Evolutionary conservation across 2,797 vertebrate genomes (phyloP).

Genomic region (Novumbra hubbsi): DNA sequence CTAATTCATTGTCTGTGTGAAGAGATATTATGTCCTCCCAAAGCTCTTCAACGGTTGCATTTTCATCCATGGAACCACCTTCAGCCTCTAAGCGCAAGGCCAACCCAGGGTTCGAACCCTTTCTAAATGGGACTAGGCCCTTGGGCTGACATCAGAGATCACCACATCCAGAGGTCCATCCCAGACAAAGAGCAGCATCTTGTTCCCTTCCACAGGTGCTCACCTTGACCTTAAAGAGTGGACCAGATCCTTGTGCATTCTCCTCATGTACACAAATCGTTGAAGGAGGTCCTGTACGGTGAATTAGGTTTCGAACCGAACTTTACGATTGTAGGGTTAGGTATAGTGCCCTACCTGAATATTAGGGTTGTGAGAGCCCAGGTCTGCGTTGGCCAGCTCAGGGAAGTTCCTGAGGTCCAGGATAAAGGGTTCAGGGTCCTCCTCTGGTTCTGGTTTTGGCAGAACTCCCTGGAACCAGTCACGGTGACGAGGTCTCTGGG

Average conservation of each 20-base stretch:
- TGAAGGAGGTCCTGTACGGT: too few species aligned
- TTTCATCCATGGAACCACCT: not conserved
- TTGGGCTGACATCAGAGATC: too few species aligned
- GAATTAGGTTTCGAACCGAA: not conserved
- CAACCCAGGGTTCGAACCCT: too few species aligned
- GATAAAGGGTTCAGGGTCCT: slow-evolving; percentile 72
- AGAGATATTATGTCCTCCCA: not conserved
- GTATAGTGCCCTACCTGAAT: slow-evolving; percentile 76
- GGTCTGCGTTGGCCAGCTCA: slow-evolving; percentile 76
- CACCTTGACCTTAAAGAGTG: too few species aligned
- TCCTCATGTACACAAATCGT: too few species aligned
- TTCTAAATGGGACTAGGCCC: too few species aligned
- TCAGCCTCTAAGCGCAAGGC: too few species aligned
- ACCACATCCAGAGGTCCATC: too few species aligned
- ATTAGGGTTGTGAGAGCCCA: slow-evolving; percentile 82
- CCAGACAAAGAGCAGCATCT: too few species aligned
- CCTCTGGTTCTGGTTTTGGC: slow-evolving; percentile 35
- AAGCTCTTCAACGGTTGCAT: not conserved
- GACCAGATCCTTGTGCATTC: too few species aligned
- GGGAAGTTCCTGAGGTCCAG: slow-evolving; percentile 84
- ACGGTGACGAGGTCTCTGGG: slow-evolving; percentile 52
- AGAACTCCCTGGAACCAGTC: slow-evolving; percentile 41
- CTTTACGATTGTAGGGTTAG: not conserved
- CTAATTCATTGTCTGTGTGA: not conserved
- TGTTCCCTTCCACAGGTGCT: too few species aligned